These are phyloP conservation scores for Ctenopoma multispine DNA, from an alignment of 2,797 vertebrate genomes.

Conservation along the genomic window DNA sequence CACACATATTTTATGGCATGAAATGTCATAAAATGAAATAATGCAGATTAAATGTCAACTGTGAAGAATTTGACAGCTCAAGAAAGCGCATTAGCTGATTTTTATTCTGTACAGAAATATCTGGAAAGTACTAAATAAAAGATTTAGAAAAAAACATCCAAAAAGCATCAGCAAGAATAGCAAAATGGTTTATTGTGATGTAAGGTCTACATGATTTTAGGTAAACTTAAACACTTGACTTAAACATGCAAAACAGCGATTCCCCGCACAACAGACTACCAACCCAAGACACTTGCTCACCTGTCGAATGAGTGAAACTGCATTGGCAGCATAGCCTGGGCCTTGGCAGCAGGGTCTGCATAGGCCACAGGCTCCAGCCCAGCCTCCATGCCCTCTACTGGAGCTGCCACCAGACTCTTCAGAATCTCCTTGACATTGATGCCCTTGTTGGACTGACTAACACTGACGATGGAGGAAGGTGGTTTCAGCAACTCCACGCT, in stretches of 20 bases:
- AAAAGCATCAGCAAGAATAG: neutral
- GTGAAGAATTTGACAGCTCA: neutral
- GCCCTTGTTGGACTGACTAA: conserved; percentile 90
- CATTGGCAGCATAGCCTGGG: conserved; percentile 90
- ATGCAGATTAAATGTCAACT: neutral
- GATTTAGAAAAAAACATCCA: neutral
- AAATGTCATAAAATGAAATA: neutral
- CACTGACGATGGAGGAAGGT: conserved; percentile 88
- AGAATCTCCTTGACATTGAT: conserved; percentile 97
- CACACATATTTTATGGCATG: conserved; percentile 1
- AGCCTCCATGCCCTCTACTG: conserved; percentile 88
- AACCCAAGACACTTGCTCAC: conserved; percentile 69
- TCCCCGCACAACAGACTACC: neutral
- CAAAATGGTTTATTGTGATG: neutral
- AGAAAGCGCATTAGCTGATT: neutral
- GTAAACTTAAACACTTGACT: neutral
- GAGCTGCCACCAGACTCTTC: conserved; percentile 95
- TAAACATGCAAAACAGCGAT: neutral
- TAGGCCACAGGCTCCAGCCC: conserved; percentile 90
- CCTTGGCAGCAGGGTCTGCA: conserved; percentile 88
- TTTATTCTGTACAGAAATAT: neutral
- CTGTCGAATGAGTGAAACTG: conserved; percentile 99
- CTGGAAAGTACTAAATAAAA: neutral
- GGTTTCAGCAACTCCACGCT: conserved; percentile 84
- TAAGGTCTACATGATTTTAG: neutral